Conservation (phyloP, 2,888 invertebrate species). For the Callosobruchus maculatus region DNA sequence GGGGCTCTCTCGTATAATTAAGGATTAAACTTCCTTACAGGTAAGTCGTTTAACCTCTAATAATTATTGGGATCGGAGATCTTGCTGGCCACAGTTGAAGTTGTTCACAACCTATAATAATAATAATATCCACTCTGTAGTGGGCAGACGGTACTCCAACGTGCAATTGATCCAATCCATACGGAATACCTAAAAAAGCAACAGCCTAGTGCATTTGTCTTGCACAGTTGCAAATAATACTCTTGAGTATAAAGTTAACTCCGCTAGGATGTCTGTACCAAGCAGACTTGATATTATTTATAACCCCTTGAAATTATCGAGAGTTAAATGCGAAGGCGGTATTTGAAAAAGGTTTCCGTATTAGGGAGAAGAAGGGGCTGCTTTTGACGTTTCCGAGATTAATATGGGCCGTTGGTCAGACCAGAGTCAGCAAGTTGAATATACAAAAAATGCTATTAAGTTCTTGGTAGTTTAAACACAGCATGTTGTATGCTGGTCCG, state of each 20-base stretch:
- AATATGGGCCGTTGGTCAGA: background rate
- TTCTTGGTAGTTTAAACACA: background rate
- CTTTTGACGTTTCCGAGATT: background rate
- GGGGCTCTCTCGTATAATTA: too few relatives aligned
- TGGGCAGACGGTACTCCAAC: too few relatives aligned
- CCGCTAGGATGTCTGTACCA: background rate
- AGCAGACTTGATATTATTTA: background rate
- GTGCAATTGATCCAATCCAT: too few relatives aligned
- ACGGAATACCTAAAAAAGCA: too few relatives aligned
- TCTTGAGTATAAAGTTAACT: background rate
- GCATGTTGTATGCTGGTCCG: background rate
- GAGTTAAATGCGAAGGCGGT: background rate
- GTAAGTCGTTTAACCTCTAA: too few relatives aligned
- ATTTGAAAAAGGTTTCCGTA: background rate
- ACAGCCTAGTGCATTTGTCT: background rate
- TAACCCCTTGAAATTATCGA: background rate
- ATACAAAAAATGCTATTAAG: background rate
- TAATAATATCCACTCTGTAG: too few relatives aligned
- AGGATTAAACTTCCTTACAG: too few relatives aligned
- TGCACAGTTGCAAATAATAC: background rate
- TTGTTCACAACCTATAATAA: too few relatives aligned
- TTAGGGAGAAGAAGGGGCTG: background rate
- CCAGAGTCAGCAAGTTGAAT: background rate
- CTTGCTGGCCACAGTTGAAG: too few relatives aligned
- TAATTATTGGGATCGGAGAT: too few relatives aligned